phyloP scores from a whole-genome alignment of 1,140 invertebrate genomes.

The Meteorus sp. region DNA sequence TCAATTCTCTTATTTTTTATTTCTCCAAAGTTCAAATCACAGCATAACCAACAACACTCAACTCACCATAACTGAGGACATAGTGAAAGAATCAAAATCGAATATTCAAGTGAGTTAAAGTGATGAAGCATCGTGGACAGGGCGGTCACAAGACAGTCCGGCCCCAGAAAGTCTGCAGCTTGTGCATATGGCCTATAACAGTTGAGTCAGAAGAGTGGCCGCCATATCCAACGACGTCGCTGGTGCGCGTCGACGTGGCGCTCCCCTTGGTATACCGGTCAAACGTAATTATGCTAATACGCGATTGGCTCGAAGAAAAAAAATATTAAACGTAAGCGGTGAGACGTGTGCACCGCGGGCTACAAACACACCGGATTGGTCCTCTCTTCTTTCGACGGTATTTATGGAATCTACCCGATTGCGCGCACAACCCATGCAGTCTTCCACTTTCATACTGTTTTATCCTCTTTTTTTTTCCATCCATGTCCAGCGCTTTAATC shows the following conservation, averaged over 20 bases:
- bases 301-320: slow-evolving; percentile 50
- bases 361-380: slow-evolving; percentile 39
- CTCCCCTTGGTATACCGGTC: slow-evolving; percentile 31
- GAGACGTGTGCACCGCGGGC: slow-evolving; percentile 43
- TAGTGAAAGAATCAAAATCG: background rate
- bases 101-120: background rate
- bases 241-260: slow-evolving; percentile 20
- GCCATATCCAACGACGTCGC: slow-evolving; percentile 19
- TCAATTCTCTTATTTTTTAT: background rate
- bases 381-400: slow-evolving; percentile 35
- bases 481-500: slow-evolving; percentile 39
- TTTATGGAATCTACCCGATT: slow-evolving; percentile 47
- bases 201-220: background rate
- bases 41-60: background rate
- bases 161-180: slow-evolving; percentile 7
- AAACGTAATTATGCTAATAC: slow-evolving; percentile 59
- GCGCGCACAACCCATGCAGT: slow-evolving; percentile 26
- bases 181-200: slow-evolving; percentile 7
- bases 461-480: background rate
- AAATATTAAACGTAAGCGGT: slow-evolving; percentile 47
- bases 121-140: slow-evolving; percentile 10
- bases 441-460: background rate
- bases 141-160: slow-evolving; percentile 13
- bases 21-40: background rate
- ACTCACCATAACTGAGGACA: background rate